These are phyloP conservation scores for Sycophaga agraensis DNA, from an alignment of 1,140 invertebrate species.

Conservation along the genomic window DNA sequence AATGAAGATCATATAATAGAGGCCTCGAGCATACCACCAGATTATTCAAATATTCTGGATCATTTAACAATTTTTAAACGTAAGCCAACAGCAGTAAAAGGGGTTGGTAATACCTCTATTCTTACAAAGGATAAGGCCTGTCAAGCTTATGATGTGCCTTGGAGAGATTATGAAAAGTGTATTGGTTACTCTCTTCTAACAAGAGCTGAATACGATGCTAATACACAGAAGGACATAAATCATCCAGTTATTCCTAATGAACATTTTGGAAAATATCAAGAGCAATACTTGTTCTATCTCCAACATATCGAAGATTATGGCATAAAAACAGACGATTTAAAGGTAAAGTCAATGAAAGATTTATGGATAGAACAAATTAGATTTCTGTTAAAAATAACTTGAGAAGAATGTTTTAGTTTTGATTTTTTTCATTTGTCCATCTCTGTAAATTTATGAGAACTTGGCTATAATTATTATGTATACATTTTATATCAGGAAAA, in stretches of 20 bases:
- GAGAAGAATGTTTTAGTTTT: no score
- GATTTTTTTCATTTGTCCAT: background rate
- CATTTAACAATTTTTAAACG: constrained; percentile 37
- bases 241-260: constrained; percentile 29
- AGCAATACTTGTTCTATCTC: constrained; percentile 46
- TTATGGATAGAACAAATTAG: no score
- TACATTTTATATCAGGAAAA: no score
- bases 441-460: no score
- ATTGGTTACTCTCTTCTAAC: constrained; percentile 43
- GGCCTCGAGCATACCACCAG: background rate
- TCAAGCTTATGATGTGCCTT: constrained; percentile 41
- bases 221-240: constrained; percentile 18
- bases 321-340: constrained; percentile 35
- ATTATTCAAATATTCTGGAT: constrained; percentile 31
- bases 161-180: constrained; percentile 45
- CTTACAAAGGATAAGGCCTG: constrained; percentile 32
- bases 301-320: constrained; percentile 43
- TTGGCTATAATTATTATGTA: no score
- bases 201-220: constrained; percentile 32
- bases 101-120: constrained; percentile 30
- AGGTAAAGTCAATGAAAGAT: no score
- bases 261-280: constrained; percentile 44
- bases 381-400: background rate
- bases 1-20: background rate
- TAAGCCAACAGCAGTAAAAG: constrained; percentile 31